Evolutionary conservation across 2,113 vertebrate species (phyloP).

Genomic region (Phocoena phocoena): DNA sequence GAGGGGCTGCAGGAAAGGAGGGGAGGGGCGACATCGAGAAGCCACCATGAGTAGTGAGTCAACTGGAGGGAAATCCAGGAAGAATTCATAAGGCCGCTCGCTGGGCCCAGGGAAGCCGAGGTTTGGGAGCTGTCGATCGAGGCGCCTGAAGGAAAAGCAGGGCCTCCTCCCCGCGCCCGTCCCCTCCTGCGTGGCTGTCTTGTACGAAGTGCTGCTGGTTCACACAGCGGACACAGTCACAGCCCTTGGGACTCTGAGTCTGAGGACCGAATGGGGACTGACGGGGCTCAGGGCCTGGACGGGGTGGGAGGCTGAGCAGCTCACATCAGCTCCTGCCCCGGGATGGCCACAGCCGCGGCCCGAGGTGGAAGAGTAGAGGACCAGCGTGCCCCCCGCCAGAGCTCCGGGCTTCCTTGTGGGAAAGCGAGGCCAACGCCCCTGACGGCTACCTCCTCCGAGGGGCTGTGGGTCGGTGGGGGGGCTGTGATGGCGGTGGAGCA

Average conservation of each 20-base stretch:
- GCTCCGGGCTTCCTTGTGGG: neutral
- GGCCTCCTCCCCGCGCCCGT: neutral
- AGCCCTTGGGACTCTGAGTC: neutral
- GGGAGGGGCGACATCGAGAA: neutral
- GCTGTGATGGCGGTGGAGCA: neutral
- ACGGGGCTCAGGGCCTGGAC: neutral
- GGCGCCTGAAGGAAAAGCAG: neutral
- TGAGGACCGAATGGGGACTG: neutral
- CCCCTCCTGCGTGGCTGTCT: neutral
- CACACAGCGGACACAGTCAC: neutral
- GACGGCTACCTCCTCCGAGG: neutral
- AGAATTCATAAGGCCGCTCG: neutral
- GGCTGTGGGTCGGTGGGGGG: neutral
- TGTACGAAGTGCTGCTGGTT: accelerated
- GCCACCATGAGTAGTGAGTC: neutral
- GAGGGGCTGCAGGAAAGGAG: neutral
- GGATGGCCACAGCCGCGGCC: neutral
- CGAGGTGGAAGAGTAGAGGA: accelerated
- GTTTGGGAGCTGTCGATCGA: neutral
- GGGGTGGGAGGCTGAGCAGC: neutral
- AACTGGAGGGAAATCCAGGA: neutral
- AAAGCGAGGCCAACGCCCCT: neutral
- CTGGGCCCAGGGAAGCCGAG: neutral
- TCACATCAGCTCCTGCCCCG: neutral
- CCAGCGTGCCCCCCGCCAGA: accelerated